Percentiles rank a stretch among this genome's conserved stretches.
Evolutionary conservation across 2,888 invertebrate species (phyloP).

Genomic region (Omphaloscelis lunosa): DNA sequence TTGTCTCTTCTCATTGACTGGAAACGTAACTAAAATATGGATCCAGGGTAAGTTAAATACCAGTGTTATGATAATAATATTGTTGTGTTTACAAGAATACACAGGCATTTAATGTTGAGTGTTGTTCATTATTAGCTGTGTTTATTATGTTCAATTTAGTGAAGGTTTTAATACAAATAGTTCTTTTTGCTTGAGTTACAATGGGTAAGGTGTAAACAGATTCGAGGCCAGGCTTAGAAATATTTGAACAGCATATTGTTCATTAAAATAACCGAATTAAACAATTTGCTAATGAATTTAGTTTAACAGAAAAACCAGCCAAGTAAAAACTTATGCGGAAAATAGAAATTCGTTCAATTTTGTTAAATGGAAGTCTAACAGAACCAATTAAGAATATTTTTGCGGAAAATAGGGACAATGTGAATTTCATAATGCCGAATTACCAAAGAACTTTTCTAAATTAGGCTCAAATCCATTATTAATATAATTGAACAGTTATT

Average conservation of each 20-base stretch:
- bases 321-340: background rate
- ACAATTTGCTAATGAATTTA: background rate
- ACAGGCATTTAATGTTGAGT: conserved; percentile 24
- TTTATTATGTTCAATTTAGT: conserved; percentile 15
- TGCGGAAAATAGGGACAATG: background rate
- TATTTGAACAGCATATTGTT: background rate
- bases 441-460: background rate
- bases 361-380: background rate
- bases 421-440: background rate
- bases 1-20: conserved; percentile 45
- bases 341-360: background rate
- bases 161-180: conserved; percentile 13
- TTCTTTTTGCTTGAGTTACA: background rate
- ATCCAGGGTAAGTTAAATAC: conserved; percentile 42
- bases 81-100: conserved; percentile 36
- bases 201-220: background rate
- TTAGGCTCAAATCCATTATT: too few species aligned
- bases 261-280: background rate
- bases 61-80: conserved; percentile 49
- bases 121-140: conserved; percentile 14
- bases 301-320: background rate
- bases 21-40: conserved; percentile 55
- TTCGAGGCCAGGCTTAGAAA: background rate
- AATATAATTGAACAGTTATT: too few species aligned
- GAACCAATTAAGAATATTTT: background rate